Percentiles rank a stretch among this genome's conserved stretches.
phyloP scores from a whole-genome alignment of 92 coral and sea anemone genomes.

The Phenganax subtilis region DNA sequence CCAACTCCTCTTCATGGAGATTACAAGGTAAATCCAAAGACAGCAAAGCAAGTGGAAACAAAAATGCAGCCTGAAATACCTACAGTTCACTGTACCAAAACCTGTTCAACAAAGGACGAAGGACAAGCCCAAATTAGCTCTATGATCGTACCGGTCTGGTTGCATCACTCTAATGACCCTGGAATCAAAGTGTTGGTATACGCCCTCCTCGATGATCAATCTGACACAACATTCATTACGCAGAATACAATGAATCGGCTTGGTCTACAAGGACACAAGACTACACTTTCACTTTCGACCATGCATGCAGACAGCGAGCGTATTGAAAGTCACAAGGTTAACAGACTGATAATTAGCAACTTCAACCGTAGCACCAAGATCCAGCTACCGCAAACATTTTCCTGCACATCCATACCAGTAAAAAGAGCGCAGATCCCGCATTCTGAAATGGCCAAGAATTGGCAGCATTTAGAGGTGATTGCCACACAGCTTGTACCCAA shows the following conservation, averaged over 20 bases:
- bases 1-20: slow-evolving; percentile 59
- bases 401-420: slow-evolving; percentile 41
- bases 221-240: slow-evolving; percentile 51
- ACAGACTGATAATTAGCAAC: slow-evolving; percentile 44
- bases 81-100: not conserved
- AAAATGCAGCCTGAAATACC: slow-evolving; percentile 9
- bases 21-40: slow-evolving; percentile 20
- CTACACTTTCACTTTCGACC: slow-evolving; percentile 42
- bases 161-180: slow-evolving; percentile 38
- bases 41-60: slow-evolving; percentile 10
- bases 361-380: slow-evolving; percentile 33
- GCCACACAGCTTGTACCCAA: not conserved
- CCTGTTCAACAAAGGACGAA: not conserved
- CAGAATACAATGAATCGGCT: slow-evolving; percentile 29
- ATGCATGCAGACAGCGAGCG: slow-evolving; percentile 50
- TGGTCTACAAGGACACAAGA: slow-evolving; percentile 50
- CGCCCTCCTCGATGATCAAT: slow-evolving; percentile 58
- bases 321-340: slow-evolving; percentile 40
- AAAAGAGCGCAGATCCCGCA: slow-evolving; percentile 46
- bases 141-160: slow-evolving; percentile 60
- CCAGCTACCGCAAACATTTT: slow-evolving; percentile 40
- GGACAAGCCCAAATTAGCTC: slow-evolving; percentile 36
- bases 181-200: slow-evolving; percentile 38
- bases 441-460: slow-evolving; percentile 22
- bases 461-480: not conserved